Percentiles rank a stretch among this genome's conserved stretches.
These are phyloP conservation scores for Eulemur macaco DNA, from an alignment of 2,113 vertebrate species.

Conservation along the genomic window DNA sequence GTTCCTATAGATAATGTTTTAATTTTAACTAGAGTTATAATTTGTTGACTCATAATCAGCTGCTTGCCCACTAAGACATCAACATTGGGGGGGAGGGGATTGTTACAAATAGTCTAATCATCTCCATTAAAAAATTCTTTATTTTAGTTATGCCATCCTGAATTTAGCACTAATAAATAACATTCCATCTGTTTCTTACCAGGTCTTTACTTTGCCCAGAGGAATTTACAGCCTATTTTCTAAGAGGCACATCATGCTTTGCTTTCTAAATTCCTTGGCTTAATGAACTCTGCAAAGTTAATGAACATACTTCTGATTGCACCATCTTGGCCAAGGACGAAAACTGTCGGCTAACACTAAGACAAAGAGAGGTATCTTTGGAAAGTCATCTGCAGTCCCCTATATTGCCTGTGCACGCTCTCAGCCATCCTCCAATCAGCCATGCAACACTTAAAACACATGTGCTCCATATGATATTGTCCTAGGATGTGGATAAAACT, in stretches of 20 bases:
- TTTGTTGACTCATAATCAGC: background rate
- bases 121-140: background rate
- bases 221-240: background rate
- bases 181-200: constrained; percentile 27
- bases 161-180: constrained; percentile 11
- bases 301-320: background rate
- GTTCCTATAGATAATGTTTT: background rate
- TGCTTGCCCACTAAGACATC: background rate
- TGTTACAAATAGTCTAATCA: background rate
- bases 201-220: background rate
- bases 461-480: background rate
- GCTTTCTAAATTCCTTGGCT: background rate
- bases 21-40: constrained; percentile 6
- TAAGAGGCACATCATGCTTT: background rate
- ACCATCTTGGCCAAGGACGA: background rate
- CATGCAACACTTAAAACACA: background rate
- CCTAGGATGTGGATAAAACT: background rate
- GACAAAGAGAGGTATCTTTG: background rate
- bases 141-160: background rate
- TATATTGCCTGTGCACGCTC: background rate
- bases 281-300: constrained; percentile 20
- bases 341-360: background rate
- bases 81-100: background rate
- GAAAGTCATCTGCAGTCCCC: background rate
- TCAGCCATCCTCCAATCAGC: background rate